Evolutionary conservation across 2,113 vertebrate species (phyloP).

Genomic region (Gavialis gangeticus): DNA sequence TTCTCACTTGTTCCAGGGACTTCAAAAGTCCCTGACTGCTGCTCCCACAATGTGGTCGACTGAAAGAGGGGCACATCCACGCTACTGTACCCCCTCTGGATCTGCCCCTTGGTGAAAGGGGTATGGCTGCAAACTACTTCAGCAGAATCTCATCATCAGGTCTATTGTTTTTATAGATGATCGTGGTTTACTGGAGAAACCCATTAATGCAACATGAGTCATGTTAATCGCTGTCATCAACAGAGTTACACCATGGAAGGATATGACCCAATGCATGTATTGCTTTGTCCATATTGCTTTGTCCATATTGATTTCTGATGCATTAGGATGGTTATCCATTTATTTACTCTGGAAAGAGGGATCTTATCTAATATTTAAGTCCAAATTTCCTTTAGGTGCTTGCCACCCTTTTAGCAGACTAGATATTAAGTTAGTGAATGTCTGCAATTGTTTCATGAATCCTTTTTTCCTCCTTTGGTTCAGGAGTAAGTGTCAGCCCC

Average conservation of each 20-base stretch:
- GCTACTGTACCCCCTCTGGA: too few relatives aligned
- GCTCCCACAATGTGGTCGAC: too few relatives aligned
- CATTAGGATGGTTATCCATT: slow-evolving; percentile 14
- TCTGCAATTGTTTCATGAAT: neutral
- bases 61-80: too few relatives aligned
- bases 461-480: neutral
- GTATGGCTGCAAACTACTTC: too few relatives aligned
- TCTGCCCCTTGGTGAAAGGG: too few relatives aligned
- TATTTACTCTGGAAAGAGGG: slow-evolving; percentile 42
- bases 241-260: neutral
- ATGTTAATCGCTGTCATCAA: neutral
- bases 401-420: neutral
- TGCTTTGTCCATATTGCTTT: neutral
- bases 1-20: too few relatives aligned
- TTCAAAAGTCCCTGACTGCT: too few relatives aligned
- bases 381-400: neutral
- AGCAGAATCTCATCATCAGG: neutral
- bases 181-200: neutral
- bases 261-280: neutral
- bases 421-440: neutral
- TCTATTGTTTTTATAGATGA: neutral
- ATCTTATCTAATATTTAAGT: slow-evolving; percentile 36
- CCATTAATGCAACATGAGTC: rapidly evolving
- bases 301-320: neutral
- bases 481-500: neutral